Percentiles rank a stretch among this genome's conserved stretches.
Evolutionary conservation across 2,797 vertebrate species (phyloP).

Genomic region (Cossypha dichroa): DNA sequence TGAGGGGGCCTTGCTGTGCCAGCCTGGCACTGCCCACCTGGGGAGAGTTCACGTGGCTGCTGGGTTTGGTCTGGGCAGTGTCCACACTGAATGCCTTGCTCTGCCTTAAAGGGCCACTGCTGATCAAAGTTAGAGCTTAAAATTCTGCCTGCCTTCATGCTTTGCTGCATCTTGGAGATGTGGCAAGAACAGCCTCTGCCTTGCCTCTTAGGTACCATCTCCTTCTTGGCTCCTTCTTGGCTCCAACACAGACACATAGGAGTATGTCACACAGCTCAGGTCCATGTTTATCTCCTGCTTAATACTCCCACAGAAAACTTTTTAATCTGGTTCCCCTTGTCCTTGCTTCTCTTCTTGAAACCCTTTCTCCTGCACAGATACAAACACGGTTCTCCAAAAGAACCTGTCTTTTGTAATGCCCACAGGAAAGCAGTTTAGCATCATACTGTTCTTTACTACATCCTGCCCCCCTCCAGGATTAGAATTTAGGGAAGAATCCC

Average conservation of each 20-base stretch:
- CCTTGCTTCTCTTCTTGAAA: neutral
- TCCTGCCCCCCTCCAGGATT: neutral
- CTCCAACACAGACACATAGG: neutral
- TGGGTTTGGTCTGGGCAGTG: neutral
- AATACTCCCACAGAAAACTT: neutral
- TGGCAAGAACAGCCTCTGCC: neutral
- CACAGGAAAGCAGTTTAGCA: neutral
- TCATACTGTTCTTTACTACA: neutral
- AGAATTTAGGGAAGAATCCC: neutral
- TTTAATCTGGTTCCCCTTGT: neutral
- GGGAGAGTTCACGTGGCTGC: neutral
- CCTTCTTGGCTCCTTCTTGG: neutral
- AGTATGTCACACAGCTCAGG: neutral
- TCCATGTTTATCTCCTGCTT: neutral
- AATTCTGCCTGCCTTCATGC: neutral
- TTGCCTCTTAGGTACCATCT: neutral
- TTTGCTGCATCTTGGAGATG: neutral
- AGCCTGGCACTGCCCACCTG: constrained; percentile 40
- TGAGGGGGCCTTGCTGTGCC: neutral
- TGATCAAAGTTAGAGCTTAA: neutral
- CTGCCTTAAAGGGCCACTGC: constrained; percentile 53
- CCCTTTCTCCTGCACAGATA: neutral
- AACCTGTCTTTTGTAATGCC: neutral
- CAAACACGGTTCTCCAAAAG: neutral
- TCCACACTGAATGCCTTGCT: neutral